Evolutionary conservation across 2,888 invertebrate genomes (phyloP).

Genomic region (Lasioglossum leucozonium): DNA sequence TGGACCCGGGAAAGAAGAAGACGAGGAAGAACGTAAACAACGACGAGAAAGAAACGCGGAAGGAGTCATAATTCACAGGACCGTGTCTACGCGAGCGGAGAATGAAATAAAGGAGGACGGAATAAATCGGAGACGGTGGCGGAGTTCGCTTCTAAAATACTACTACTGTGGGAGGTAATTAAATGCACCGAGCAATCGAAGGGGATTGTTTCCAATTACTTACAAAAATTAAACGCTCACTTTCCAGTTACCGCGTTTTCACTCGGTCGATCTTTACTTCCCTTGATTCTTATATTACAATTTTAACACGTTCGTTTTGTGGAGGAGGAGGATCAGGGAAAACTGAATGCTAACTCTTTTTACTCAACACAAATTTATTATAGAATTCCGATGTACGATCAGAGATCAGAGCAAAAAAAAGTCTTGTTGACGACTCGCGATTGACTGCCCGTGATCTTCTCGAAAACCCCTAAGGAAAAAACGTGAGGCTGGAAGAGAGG

Average conservation of each 20-base stretch:
- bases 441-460: too few relatives aligned
- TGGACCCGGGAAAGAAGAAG: neutral
- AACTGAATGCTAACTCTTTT: too few relatives aligned
- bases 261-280: neutral
- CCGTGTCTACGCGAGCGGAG: neutral
- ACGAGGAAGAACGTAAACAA: conserved; percentile 5
- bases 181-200: conserved; percentile 16
- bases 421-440: too few relatives aligned
- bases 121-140: neutral
- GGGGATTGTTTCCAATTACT: neutral
- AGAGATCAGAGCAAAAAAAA: too few relatives aligned
- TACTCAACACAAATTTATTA: too few relatives aligned
- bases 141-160: neutral
- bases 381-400: too few relatives aligned
- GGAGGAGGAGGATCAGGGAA: too few relatives aligned
- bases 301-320: neutral
- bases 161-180: neutral
- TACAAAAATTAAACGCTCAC: neutral
- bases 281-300: neutral
- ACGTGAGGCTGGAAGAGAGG: too few relatives aligned
- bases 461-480: too few relatives aligned
- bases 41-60: conserved; percentile 4
- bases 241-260: neutral
- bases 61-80: conserved; percentile 10
- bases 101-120: conserved; percentile 1